Percentiles rank a stretch among this genome's conserved stretches.
phyloP scores from a whole-genome alignment of 2,113 vertebrate genomes.

The Mixornis gularis region DNA sequence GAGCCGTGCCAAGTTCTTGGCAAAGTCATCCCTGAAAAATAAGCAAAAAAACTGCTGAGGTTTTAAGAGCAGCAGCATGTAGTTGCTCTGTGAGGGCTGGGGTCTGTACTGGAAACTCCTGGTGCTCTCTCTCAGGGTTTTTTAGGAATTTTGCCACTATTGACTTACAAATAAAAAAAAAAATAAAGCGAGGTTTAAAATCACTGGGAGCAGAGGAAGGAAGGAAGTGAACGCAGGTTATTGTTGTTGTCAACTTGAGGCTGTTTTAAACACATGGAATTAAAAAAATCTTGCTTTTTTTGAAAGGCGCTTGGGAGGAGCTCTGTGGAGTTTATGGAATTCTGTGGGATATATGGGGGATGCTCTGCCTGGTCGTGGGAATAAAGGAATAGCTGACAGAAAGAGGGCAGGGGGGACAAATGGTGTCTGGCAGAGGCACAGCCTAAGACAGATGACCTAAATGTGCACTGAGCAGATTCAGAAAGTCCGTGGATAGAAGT shows the following conservation, averaged over 20 bases:
- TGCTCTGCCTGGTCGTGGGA: neutral
- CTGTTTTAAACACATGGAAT: slow-evolving; percentile 3
- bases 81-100: neutral
- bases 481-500: neutral
- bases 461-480: slow-evolving; percentile 6
- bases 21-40: neutral
- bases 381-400: neutral
- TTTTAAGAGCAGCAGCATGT: neutral
- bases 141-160: slow-evolving; percentile 41
- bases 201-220: slow-evolving; percentile 34
- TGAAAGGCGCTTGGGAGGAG: neutral
- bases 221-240: slow-evolving; percentile 33
- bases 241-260: slow-evolving; percentile 42
- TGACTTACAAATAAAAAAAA: neutral
- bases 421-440: neutral
- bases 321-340: neutral
- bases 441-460: slow-evolving; percentile 21
- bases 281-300: neutral
- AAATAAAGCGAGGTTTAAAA: neutral
- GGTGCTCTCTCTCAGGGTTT: neutral
- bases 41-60: neutral
- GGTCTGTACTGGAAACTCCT: neutral
- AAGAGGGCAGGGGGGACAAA: neutral
- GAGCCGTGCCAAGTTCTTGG: neutral
- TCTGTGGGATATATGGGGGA: neutral